phyloP scores from a whole-genome alignment of 1,140 invertebrate species.

The Achroia grisella region DNA sequence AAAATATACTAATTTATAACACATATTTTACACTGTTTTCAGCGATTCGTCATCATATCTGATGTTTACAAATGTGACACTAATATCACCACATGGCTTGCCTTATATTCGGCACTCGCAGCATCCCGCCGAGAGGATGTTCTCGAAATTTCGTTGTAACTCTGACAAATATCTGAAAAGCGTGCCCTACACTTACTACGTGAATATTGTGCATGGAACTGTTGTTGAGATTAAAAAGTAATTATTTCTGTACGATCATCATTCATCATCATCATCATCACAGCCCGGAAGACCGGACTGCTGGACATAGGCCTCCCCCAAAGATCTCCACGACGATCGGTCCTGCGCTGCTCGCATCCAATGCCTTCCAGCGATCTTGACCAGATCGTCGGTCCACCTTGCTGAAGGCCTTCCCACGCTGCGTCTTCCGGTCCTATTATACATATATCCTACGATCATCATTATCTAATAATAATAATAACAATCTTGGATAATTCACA shows the following conservation, averaged over 20 bases:
- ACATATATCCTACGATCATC: too few relatives aligned
- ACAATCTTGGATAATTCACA: too few relatives aligned
- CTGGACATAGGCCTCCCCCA: too few relatives aligned
- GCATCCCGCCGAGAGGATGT: constrained; percentile 54
- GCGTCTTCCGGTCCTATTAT: too few relatives aligned
- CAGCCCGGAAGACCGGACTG: too few relatives aligned
- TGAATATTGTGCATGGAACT: constrained; percentile 73
- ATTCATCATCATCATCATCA: too few relatives aligned
- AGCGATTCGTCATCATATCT: constrained; percentile 51
- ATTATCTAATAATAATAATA: too few relatives aligned
- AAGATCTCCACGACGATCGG: too few relatives aligned
- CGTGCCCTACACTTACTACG: constrained; percentile 69
- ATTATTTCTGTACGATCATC: not conserved
- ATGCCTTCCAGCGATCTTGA: too few relatives aligned
- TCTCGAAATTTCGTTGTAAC: constrained; percentile 62
- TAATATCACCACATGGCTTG: constrained; percentile 79
- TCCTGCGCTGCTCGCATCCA: too few relatives aligned
- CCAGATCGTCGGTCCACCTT: too few relatives aligned
- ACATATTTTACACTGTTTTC: constrained; percentile 8
- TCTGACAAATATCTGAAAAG: constrained; percentile 67
- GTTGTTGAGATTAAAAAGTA: constrained; percentile 74
- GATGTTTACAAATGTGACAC: constrained; percentile 74
- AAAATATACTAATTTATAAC: constrained; percentile 1
- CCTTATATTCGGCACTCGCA: constrained; percentile 66
- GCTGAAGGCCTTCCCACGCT: too few relatives aligned